Base-by-base conservation (phyloP, 2,888 invertebrate genomes). In the Rhogogaster chlorosoma region DNA sequence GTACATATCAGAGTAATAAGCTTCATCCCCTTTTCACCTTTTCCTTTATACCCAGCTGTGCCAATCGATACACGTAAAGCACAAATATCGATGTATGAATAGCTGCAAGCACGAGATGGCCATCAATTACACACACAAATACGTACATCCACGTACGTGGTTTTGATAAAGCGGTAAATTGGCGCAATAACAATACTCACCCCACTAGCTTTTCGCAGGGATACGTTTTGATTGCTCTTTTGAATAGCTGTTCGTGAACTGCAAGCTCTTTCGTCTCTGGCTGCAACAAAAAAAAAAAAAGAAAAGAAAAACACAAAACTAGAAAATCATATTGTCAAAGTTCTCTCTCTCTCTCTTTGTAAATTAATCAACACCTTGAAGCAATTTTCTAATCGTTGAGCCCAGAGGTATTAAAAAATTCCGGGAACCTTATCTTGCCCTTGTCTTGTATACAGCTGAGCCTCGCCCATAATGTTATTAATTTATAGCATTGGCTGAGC, bases 121-220 rank as follows among this genome's bases (percentile, higher is more conserved):
- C 2, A 67, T 10, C 61, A 9, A 61, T 61, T 67, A 29, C 15
- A 64, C 5, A 32, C 5, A 67, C 18, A 67, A 0, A 32, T 15
- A 67, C 12, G n/a, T n/a, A n/a, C n/a, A n/a, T n/a, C n/a, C n/a
- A 26, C 85, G 26, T 22, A 85, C 61, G 70, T 22, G 18, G 36
- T 3, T 42, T 45, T 57, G 49, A 73, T 36, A 49, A 77, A 83
- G 49, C 82, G 57, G 64, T 29, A 67, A 73, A 73, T 73, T 73
- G 32, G 67, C 32, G 32, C 32, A 67, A 42, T 42, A 38, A 73
- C 42, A 45, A 42, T 6, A 91, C 93, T 92, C 89, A 94, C 94
- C 88, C 93, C 92, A 77, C 93, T 90, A 29, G 93, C 89, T 90
- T 93, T 94, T 78, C 93, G 91, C 73, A 93, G 89, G 6, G 93